phyloP scores from a whole-genome alignment of 2,888 invertebrate species.

The Heliconius sara region DNA sequence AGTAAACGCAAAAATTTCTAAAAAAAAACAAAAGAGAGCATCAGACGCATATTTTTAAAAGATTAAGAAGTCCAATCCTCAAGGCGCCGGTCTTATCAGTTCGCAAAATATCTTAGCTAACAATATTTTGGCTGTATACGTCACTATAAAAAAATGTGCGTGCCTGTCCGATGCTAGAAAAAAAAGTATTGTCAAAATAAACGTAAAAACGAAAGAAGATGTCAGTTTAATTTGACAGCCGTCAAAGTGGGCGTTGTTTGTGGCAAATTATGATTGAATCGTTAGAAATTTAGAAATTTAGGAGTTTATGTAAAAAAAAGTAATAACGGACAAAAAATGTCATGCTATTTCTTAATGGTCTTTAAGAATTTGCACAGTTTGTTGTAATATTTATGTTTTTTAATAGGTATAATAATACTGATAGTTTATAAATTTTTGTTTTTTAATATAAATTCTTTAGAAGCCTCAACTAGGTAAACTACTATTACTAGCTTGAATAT shows the following conservation, averaged over 20 bases:
- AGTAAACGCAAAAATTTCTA: conserved; percentile 7
- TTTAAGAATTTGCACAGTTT: background rate
- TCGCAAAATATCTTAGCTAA: conserved; percentile 37
- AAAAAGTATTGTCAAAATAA: conserved; percentile 50
- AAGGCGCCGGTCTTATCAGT: conserved; percentile 44
- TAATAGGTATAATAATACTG: too few relatives aligned
- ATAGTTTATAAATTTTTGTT: too few relatives aligned
- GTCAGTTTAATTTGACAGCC: conserved; percentile 79
- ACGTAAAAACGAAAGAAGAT: conserved; percentile 63
- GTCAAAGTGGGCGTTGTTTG: conserved; percentile 71
- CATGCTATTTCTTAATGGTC: background rate
- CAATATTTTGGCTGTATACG: conserved; percentile 48
- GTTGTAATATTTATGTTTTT: too few relatives aligned
- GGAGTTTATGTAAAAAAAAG: background rate
- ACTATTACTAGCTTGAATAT: background rate
- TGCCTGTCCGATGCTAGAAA: conserved; percentile 41
- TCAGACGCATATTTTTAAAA: conserved; percentile 20
- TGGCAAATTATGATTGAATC: conserved; percentile 67
- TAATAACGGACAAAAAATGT: background rate
- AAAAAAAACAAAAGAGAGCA: conserved; percentile 19
- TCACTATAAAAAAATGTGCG: conserved; percentile 47
- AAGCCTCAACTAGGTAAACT: background rate
- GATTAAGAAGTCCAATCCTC: conserved; percentile 37
- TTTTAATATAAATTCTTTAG: too few relatives aligned
- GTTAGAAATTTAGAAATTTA: conserved; percentile 54